These are phyloP conservation scores for Synanthedon vespiformis DNA, from an alignment of 2,888 invertebrate genomes.

Conservation along the genomic window DNA sequence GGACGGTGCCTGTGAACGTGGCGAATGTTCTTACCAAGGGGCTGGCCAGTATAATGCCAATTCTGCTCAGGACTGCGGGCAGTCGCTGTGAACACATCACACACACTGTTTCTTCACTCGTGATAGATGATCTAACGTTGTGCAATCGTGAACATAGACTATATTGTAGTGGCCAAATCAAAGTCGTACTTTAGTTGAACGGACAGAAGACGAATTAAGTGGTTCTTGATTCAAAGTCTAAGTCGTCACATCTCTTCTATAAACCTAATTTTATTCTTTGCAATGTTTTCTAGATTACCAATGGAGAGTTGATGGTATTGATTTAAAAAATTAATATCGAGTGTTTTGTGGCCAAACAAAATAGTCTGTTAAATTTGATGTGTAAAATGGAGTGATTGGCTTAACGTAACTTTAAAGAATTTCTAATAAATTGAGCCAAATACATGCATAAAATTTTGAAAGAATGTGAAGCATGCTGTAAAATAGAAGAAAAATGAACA, in stretches of 20 bases:
- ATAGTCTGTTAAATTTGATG: conserved; percentile 34
- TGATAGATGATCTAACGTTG: conserved; percentile 58
- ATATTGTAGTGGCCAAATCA: conserved; percentile 51
- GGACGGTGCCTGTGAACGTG: conserved; percentile 63
- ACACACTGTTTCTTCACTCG: conserved; percentile 71
- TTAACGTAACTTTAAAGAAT: conserved; percentile 19
- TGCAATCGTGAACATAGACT: conserved; percentile 62
- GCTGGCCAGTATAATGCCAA: conserved; percentile 96
- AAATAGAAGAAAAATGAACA: conserved; percentile 24
- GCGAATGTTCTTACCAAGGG: conserved; percentile 86
- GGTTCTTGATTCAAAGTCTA: conserved; percentile 7
- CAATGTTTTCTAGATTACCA: conserved; percentile 51
- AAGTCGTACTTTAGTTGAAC: not conserved
- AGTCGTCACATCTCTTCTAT: not conserved
- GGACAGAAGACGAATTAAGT: not conserved
- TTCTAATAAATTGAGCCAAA: conserved; percentile 18
- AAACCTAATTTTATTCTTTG: conserved; percentile 30
- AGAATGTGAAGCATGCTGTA: conserved; percentile 37
- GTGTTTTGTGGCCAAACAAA: conserved; percentile 55
- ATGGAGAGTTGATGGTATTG: not conserved
- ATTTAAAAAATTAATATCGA: conserved; percentile 1
- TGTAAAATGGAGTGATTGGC: conserved; percentile 30
- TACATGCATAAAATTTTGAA: conserved; percentile 28
- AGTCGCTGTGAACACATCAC: conserved; percentile 88
- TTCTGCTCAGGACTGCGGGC: conserved; percentile 95